Evolutionary conservation across 2,888 invertebrate genomes (phyloP).

Genomic region (Leptarthrus brevirostris): DNA sequence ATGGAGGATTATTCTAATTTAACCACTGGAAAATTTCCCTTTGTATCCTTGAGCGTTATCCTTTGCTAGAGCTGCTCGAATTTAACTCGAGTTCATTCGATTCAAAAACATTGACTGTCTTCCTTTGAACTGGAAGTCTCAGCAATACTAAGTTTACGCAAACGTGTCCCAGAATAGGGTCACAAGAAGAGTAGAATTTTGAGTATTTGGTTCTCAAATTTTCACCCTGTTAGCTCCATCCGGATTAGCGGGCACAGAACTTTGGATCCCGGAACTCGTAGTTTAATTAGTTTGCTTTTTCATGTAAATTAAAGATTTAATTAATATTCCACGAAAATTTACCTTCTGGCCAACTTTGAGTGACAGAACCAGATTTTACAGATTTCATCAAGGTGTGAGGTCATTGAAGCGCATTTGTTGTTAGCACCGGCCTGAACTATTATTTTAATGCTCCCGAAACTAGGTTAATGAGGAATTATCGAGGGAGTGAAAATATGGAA

Average conservation of each 20-base stretch:
- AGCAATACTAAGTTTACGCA: constrained; percentile 5
- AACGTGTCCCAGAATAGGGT: not conserved
- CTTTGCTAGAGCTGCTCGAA: not conserved
- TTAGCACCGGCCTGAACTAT: too few species aligned
- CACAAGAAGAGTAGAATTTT: constrained; percentile 11
- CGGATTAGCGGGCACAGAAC: constrained; percentile 7
- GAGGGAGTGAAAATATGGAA: too few species aligned
- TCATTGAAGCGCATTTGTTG: too few species aligned
- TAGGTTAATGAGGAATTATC: too few species aligned
- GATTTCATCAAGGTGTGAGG: too few species aligned
- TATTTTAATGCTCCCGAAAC: too few species aligned
- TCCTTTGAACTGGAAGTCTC: not conserved
- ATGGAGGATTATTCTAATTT: constrained; percentile 41
- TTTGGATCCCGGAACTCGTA: constrained; percentile 12
- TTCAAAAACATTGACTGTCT: not conserved
- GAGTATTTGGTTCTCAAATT: constrained; percentile 34
- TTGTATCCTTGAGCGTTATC: constrained; percentile 1
- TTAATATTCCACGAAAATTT: constrained; percentile 40
- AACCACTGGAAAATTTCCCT: constrained; percentile 37
- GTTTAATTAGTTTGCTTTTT: constrained; percentile 47
- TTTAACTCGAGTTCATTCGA: not conserved
- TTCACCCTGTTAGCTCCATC: constrained; percentile 34
- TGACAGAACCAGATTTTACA: not conserved
- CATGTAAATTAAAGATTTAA: constrained; percentile 39
- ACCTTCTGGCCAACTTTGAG: constrained; percentile 4